Conservation (phyloP, 2,888 invertebrate species). For the Cotesia congregata region DNA sequence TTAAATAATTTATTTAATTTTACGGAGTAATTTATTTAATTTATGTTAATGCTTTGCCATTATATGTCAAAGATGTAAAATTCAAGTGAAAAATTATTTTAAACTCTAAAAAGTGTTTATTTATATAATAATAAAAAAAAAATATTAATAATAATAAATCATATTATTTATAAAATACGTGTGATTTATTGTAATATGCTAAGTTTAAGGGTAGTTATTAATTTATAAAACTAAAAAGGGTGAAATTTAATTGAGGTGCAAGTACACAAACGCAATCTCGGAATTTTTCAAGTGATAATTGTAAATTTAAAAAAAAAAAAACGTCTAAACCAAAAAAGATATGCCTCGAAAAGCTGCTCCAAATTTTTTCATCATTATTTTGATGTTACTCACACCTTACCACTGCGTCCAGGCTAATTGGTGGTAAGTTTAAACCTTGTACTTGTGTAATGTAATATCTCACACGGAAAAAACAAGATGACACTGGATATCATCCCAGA, state of each 20-base stretch:
- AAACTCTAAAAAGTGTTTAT: neutral
- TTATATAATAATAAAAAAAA: neutral
- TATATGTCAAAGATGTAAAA: slow-evolving; percentile 7
- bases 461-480: too few relatives aligned
- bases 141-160: too few relatives aligned
- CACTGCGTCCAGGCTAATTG: slow-evolving; percentile 66
- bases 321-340: slow-evolving; percentile 19
- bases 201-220: neutral
- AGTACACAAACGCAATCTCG: neutral
- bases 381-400: slow-evolving; percentile 58
- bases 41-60: neutral
- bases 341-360: slow-evolving; percentile 19
- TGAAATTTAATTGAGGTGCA: neutral
- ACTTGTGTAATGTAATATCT: slow-evolving; percentile 14
- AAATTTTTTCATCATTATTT: slow-evolving; percentile 50
- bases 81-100: neutral
- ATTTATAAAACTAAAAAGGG: neutral
- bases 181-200: neutral
- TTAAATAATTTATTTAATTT: neutral
- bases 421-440: slow-evolving; percentile 62
- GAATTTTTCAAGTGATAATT: slow-evolving; percentile 19
- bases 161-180: neutral
- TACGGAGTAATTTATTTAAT: neutral
- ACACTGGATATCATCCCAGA: too few relatives aligned
- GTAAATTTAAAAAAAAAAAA: neutral